Base-by-base conservation (phyloP, 2,113 vertebrate species). In the Pampusana beccarii region DNA sequence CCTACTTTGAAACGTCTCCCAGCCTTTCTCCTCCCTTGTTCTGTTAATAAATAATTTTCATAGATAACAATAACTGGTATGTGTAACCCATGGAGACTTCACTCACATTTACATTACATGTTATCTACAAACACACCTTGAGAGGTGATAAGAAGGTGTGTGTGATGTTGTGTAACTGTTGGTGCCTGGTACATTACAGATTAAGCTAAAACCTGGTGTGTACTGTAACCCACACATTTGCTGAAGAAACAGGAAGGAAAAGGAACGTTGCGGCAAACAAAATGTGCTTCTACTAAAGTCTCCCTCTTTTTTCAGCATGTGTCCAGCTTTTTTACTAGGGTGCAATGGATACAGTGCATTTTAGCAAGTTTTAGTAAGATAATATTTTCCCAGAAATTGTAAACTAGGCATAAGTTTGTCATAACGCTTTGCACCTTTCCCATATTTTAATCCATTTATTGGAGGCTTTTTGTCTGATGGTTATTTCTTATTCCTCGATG, bases 31-130 rank as follows among this genome's bases (percentile, higher is more conserved):
- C 70, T 81, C 86, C 88, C 51, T 86, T 62, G 51, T 15, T 89
- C 73, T 93, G 95, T 96, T 96, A 97, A 96, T 93, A 67, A 96
- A 80, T 96, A 95, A 92, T 87, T 93, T 91, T 86, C 10, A 3
- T 40, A 54, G 95, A 92, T 96, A 95, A 86, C 57, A 90, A 36
- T 72, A 87, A 64, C 57, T 29, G 40, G 23, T 58, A 38, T 46
- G 72, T 84, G 70, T 44, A 80, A 50, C 34, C 60, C 46, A 6
- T 64, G 69, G 50, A 85, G 84, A n/a, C 42, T 78, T 93, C 2
- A 9, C 25, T 80, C 28, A 51, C 36, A 38, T 66, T 65, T 56
- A 33, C 21, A 2, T 79, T 72, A 31, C 60, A 56, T 26, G 7
- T 81, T 82, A 88, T 74, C 86, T 95, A 58, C 38, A 88, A 80